A percentile compares a stretch with the other conserved stretches of the same genome.
Conservation (phyloP, 2,113 vertebrate species). For the Gambusia affinis region DNA sequence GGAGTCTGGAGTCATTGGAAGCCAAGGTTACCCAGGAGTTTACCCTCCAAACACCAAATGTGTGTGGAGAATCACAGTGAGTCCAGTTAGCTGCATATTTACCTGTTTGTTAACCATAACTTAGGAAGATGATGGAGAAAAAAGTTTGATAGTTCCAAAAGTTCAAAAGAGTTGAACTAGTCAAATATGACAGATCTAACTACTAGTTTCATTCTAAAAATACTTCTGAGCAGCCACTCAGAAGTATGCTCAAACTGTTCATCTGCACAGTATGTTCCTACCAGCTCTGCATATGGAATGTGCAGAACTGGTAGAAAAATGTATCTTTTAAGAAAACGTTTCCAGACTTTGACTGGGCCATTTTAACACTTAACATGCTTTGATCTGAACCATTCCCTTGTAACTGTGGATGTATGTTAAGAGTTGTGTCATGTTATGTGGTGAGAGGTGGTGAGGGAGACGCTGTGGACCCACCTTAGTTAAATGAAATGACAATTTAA, state of each 20-base stretch:
- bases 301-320: no score
- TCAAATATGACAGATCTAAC: background rate
- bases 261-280: no score
- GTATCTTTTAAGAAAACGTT: no score
- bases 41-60: conserved; percentile 99
- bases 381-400: background rate
- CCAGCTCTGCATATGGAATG: no score
- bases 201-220: background rate
- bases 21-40: conserved; percentile 97
- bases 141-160: background rate
- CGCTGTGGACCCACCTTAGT: no score
- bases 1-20: conserved; percentile 94
- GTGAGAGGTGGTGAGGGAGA: no score
- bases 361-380: background rate
- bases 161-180: background rate
- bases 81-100: conserved; percentile 53
- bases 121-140: background rate
- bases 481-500: no score
- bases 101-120: background rate
- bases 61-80: conserved; percentile 98
- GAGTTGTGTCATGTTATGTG: no score
- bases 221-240: background rate
- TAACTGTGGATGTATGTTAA: no score
- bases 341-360: no score
- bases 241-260: no score